phyloP scores from a whole-genome alignment of 2,797 vertebrate genomes.

The Brachymystax lenok region DNA sequence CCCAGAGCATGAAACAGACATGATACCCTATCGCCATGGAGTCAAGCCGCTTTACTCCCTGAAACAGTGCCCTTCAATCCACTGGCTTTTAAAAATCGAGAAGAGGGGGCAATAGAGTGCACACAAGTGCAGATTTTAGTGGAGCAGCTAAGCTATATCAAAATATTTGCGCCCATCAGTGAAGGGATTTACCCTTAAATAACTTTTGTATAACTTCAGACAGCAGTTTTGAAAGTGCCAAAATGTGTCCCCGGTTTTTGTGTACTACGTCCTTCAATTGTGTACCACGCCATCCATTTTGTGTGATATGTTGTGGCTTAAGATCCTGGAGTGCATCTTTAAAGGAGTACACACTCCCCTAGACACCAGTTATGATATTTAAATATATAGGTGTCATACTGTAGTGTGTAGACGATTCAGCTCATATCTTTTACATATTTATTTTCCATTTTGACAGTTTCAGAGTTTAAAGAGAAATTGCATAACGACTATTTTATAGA shows the following conservation, averaged over 20 bases:
- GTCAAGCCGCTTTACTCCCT: constrained; percentile 64
- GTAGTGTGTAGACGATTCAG: not conserved
- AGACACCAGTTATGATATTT: constrained; percentile 49
- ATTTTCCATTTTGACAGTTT: constrained; percentile 32
- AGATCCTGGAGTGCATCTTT: too few species aligned
- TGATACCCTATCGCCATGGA: constrained; percentile 58
- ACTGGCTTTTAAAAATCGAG: constrained; percentile 68
- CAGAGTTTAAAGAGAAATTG: constrained; percentile 23
- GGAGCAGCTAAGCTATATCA: constrained; percentile 72
- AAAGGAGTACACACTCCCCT: constrained; percentile 18
- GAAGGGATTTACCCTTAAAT: constrained; percentile 59
- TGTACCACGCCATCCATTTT: too few species aligned
- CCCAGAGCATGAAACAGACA: constrained; percentile 61
- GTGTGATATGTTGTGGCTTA: too few species aligned
- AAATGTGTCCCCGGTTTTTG: too few species aligned
- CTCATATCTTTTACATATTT: constrained; percentile 2
- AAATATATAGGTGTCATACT: constrained; percentile 59
- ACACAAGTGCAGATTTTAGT: constrained; percentile 67
- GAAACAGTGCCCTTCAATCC: constrained; percentile 69
- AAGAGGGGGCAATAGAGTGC: constrained; percentile 72
- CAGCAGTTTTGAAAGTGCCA: too few species aligned
- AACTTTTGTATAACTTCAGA: too few species aligned
- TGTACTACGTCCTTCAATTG: too few species aligned
- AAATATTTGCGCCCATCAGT: constrained; percentile 68
- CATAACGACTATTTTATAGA: constrained; percentile 18